Percentiles rank a stretch among this genome's conserved stretches.
Conservation (phyloP, 2,113 vertebrate species). For the Ovibos moschatus region DNA sequence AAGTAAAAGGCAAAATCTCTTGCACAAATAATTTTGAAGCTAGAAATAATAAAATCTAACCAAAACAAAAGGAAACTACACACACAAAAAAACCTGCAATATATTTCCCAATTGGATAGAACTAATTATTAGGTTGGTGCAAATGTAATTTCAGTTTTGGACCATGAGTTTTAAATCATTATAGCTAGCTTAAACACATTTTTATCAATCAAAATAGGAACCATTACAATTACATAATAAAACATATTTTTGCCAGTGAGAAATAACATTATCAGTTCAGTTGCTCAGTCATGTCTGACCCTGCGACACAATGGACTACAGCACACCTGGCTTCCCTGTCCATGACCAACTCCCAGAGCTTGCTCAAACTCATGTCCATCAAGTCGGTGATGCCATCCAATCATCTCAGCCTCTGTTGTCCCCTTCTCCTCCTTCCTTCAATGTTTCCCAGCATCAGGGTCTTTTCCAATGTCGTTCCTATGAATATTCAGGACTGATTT, state of each 20-base stretch:
- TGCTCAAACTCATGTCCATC: neutral
- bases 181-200: neutral
- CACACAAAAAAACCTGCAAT: neutral
- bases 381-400: neutral
- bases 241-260: neutral
- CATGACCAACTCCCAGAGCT: rapidly evolving
- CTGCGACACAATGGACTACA: rapidly evolving
- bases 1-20: neutral
- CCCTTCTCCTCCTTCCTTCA: neutral
- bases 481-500: neutral
- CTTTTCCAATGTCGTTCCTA: neutral
- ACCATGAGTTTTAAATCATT: neutral
- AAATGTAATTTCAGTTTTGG: neutral
- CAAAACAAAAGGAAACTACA: neutral
- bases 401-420: neutral
- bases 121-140: neutral
- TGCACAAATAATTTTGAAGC: neutral
- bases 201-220: neutral
- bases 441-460: neutral
- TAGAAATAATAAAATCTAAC: neutral
- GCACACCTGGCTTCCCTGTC: neutral
- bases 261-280: neutral
- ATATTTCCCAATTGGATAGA: neutral
- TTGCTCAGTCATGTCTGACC: neutral
- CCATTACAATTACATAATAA: neutral